phyloP scores from a whole-genome alignment of 1,140 invertebrate genomes.

The Orius insidiosus region DNA sequence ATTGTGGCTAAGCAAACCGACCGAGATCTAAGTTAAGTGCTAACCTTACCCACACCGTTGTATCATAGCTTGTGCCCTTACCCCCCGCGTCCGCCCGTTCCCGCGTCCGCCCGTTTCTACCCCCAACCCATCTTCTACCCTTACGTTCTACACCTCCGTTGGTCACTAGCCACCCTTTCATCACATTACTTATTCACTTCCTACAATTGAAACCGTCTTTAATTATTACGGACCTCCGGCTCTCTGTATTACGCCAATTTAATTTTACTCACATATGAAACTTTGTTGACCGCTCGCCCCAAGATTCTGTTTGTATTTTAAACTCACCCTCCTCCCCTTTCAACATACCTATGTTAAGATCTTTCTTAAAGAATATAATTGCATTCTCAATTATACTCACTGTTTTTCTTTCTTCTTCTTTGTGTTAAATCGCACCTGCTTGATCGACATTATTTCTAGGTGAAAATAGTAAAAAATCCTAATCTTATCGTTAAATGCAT shows the following conservation, averaged over 20 bases:
- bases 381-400: no score
- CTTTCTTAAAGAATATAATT: constrained; percentile 1
- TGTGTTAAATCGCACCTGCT: no score
- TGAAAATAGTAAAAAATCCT: no score
- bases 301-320: constrained; percentile 14
- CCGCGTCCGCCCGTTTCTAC: neutral
- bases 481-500: no score
- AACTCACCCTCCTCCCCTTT: neutral
- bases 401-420: no score
- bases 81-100: neutral
- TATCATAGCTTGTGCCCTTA: constrained; percentile 8
- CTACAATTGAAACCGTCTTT: constrained; percentile 16
- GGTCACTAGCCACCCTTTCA: neutral
- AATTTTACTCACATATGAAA: constrained; percentile 16
- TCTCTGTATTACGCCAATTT: constrained; percentile 13
- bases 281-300: constrained; percentile 12
- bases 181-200: constrained; percentile 11
- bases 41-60: constrained; percentile 6
- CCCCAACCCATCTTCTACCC: constrained; percentile 5
- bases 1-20: constrained; percentile 1
- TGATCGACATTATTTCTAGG: no score
- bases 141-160: neutral
- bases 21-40: constrained; percentile 5
- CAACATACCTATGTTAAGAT: neutral
- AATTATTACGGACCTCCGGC: constrained; percentile 14